Evolutionary conservation across 2,113 vertebrate species (phyloP), one percentile per base, ranked within the genome.

Genomic region (Craseonycteris thonglongyai): DNA sequence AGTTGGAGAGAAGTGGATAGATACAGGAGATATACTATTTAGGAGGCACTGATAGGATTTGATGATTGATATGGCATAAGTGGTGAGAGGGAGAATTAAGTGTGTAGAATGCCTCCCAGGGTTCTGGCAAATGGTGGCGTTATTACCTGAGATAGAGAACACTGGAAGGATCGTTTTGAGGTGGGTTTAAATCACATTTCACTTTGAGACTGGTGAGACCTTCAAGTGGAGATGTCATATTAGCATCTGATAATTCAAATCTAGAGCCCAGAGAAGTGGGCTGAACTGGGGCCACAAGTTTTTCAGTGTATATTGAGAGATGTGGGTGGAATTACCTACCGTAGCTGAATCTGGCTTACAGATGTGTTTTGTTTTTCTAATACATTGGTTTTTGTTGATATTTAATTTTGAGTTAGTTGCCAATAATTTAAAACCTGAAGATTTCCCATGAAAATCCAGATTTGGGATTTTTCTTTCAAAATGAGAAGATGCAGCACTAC

Each of bases 361-460:
- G 19, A 81, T 96, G 71, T 89, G 49, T 86, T 92, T 96, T 86
- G 65, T 83, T 96, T 97, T 90, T 54, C 59, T 24, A 30, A 63
- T 89, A n/a, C 14, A 51, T 28, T 96, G 19, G 33, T 54, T 95
- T 95, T 91, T 88, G 51, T 88, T 72, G 19, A 84, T 22, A 26
- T 76, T 91, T 88, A 89, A 87, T 91, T 91, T 88, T 86, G 45
- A 68, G 65, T 90, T 93, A 80, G 26, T 95, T 93, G 56, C 63
- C 58, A 71, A 1, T 93, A 61, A 79, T 83, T 95, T 92, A 85
- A 88, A 92, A 88, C 78, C 26, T 75, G 21, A 97, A 81, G 49
- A 88, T 91, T 95, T 94, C 54, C 35, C 47, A 76, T 88, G 81
- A 84, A 95, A 96, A 95, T 91, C 45, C 45, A 88, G 63, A 96